A percentile compares a stretch with the other conserved stretches of the same genome.
These are phyloP conservation scores for Cephalopachus bancanus DNA, from an alignment of 2,797 vertebrate species.

Conservation along the genomic window DNA sequence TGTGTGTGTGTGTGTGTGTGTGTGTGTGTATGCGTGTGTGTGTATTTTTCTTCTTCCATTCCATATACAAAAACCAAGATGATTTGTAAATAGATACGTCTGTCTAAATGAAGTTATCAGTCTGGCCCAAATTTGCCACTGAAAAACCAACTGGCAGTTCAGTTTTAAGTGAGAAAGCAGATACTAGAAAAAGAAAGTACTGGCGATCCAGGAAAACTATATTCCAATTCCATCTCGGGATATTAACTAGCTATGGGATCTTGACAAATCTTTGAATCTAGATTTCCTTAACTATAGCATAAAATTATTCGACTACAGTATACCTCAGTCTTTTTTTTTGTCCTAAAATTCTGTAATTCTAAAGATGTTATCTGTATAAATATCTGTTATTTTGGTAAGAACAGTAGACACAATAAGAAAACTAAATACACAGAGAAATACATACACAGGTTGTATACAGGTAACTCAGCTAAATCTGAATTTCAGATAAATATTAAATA, in stretches of 20 bases:
- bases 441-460: neutral
- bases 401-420: neutral
- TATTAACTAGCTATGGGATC: neutral
- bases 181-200: constrained; percentile 11
- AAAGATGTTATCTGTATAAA: neutral
- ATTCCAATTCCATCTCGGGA: neutral
- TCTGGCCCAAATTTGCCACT: neutral
- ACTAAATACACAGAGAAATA: neutral
- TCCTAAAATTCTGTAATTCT: constrained; percentile 49
- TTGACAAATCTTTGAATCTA: neutral
- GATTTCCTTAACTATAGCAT: neutral
- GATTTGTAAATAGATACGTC: neutral
- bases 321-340: neutral
- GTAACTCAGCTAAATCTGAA: neutral
- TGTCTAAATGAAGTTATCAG: neutral
- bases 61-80: neutral
- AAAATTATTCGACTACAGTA: neutral
- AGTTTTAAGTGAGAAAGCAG: constrained; percentile 22
- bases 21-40: no score
- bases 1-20: no score
- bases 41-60: neutral
- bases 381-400: neutral
- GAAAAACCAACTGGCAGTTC: neutral
- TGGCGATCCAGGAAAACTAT: neutral
- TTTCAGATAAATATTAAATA: no score